phyloP scores from a whole-genome alignment of 1,140 invertebrate species.

The Microplitis demolitor region DNA sequence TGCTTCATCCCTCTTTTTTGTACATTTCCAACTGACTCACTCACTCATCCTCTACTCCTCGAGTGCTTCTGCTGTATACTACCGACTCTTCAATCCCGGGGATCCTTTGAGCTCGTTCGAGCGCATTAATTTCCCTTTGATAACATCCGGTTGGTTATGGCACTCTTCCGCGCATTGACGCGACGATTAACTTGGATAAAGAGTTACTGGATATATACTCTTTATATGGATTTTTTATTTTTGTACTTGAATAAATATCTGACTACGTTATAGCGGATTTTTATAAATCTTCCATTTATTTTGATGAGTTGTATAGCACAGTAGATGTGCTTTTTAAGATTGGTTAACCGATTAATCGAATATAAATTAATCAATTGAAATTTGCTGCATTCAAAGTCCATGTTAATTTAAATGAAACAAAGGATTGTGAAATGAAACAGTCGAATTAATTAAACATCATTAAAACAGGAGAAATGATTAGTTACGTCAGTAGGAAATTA shows the following conservation, averaged over 20 bases:
- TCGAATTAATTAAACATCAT: too few species aligned
- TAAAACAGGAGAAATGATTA: too few species aligned
- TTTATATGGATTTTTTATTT: not conserved
- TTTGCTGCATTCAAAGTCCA: too few species aligned
- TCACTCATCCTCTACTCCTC: not conserved
- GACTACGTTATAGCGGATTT: not conserved
- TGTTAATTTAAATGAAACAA: too few species aligned
- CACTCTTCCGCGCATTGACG: not conserved
- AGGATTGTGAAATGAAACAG: too few species aligned
- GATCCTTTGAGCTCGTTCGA: slow-evolving; percentile 5
- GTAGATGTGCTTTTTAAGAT: too few species aligned
- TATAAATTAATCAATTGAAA: too few species aligned
- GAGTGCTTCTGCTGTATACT: too few species aligned
- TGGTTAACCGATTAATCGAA: too few species aligned
- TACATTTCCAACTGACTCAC: not conserved
- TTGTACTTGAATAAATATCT: not conserved
- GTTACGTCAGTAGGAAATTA: not conserved
- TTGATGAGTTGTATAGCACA: too few species aligned
- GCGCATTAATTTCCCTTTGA: slow-evolving; percentile 3
- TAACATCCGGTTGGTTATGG: not conserved
- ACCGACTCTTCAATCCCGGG: not conserved
- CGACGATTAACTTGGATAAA: slow-evolving; percentile 9
- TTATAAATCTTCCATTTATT: not conserved
- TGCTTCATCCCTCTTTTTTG: not conserved
- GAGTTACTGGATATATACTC: not conserved